phyloP scores from a whole-genome alignment of 2,113 vertebrate species.

The Amia ocellicauda region DNA sequence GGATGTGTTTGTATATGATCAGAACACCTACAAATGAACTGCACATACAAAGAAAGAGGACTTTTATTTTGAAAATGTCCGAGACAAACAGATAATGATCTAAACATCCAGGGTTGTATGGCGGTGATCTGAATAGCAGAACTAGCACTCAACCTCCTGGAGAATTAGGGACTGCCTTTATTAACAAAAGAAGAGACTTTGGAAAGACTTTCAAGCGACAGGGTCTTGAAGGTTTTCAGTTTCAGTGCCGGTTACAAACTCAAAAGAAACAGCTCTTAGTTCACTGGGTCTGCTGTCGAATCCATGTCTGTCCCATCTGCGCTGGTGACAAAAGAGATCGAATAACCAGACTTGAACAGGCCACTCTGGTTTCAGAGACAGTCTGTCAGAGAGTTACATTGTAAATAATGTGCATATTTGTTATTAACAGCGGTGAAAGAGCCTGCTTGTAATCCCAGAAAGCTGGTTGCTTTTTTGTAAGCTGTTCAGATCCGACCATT shows the following conservation, averaged over 20 bases:
- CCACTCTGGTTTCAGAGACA: constrained; percentile 26
- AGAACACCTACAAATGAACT: not conserved
- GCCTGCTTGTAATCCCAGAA: constrained; percentile 48
- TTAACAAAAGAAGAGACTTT: not conserved
- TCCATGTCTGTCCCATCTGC: too few species aligned
- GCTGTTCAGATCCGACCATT: too few species aligned
- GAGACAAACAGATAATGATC: too few species aligned
- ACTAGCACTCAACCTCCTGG: not conserved
- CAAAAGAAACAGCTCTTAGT: not conserved
- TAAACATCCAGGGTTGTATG: not conserved
- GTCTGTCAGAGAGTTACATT: not conserved
- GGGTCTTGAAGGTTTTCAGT: not conserved
- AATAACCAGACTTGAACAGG: not conserved
- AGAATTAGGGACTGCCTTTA: not conserved
- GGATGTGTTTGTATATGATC: not conserved
- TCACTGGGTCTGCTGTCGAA: too few species aligned
- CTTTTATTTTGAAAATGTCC: too few species aligned
- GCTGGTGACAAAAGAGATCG: not conserved
- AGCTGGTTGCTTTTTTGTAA: constrained; percentile 67
- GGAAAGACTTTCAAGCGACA: not conserved
- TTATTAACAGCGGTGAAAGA: constrained; percentile 25
- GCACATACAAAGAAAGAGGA: not conserved
- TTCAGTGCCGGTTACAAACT: not conserved
- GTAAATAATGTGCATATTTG: constrained; percentile 23
- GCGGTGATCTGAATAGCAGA: not conserved